phyloP scores from a whole-genome alignment of 2,113 vertebrate genomes.

The Cepphus grylle region DNA sequence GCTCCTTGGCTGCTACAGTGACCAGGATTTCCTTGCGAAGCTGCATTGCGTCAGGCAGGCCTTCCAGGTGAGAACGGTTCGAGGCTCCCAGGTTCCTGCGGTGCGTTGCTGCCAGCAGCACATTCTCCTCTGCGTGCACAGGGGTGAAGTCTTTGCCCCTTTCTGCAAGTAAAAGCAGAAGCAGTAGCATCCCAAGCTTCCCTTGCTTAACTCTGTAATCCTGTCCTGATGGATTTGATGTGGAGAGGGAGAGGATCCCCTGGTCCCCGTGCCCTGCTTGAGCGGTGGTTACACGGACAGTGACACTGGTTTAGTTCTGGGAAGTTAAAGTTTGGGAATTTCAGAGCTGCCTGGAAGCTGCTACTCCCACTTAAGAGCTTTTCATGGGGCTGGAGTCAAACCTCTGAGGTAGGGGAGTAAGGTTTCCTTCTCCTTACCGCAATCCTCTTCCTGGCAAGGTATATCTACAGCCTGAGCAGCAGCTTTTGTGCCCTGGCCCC shows the following conservation, averaged over 20 bases:
- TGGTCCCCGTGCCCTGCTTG: not conserved
- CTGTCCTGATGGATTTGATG: not conserved
- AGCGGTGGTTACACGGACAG: not conserved
- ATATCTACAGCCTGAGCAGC: not conserved
- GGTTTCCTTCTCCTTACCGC: not conserved
- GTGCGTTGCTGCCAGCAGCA: not conserved
- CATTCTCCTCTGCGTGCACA: rapidly evolving
- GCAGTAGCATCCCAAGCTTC: not conserved
- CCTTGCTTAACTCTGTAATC: not conserved
- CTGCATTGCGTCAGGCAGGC: constrained; percentile 94
- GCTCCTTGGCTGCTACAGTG: constrained; percentile 90
- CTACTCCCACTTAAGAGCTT: not conserved
- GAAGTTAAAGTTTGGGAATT: not conserved
- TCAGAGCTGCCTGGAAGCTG: not conserved
- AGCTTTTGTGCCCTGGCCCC: not conserved
- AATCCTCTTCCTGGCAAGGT: not conserved
- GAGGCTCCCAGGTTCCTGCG: rapidly evolving
- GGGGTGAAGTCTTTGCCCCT: not conserved
- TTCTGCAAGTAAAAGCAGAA: not conserved
- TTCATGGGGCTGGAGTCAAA: not conserved
- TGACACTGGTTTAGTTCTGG: not conserved
- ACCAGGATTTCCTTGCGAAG: constrained; percentile 96
- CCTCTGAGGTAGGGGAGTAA: not conserved
- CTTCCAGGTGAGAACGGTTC: constrained; percentile 80
- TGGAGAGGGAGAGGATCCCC: not conserved